A percentile compares a stretch with the other conserved stretches of the same genome.
These are phyloP conservation scores for Alauda arvensis DNA, from an alignment of 2,797 vertebrate species.

Conservation along the genomic window DNA sequence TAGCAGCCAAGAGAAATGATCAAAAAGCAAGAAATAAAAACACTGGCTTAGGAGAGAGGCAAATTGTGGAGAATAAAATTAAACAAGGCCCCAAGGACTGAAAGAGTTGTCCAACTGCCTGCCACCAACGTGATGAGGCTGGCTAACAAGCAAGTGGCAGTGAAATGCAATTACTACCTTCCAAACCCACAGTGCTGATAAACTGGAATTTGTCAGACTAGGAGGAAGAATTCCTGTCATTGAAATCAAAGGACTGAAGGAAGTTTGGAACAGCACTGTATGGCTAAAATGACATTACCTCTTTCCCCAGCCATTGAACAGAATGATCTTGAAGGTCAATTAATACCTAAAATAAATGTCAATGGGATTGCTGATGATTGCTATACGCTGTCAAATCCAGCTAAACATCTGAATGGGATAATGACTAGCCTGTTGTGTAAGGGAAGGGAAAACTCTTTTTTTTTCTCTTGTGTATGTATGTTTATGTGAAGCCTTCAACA, in stretches of 20 bases:
- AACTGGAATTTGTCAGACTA: neutral
- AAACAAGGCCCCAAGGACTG: neutral
- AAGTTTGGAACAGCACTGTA: neutral
- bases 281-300: neutral
- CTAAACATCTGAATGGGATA: neutral
- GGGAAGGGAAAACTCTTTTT: neutral
- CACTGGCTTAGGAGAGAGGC: neutral
- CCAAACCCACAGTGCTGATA: neutral
- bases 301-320: neutral
- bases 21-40: neutral
- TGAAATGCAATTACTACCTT: neutral
- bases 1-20: neutral
- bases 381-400: neutral
- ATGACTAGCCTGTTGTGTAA: neutral
- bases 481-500: neutral
- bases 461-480: neutral
- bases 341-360: neutral
- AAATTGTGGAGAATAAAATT: neutral
- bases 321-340: neutral
- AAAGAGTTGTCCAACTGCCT: neutral
- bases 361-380: neutral
- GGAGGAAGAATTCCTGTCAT: neutral
- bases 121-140: accelerated
- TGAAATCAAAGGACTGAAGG: neutral
- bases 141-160: neutral